Base-by-base conservation (phyloP, 2,797 vertebrate species). In the Anas flavirostris region DNA sequence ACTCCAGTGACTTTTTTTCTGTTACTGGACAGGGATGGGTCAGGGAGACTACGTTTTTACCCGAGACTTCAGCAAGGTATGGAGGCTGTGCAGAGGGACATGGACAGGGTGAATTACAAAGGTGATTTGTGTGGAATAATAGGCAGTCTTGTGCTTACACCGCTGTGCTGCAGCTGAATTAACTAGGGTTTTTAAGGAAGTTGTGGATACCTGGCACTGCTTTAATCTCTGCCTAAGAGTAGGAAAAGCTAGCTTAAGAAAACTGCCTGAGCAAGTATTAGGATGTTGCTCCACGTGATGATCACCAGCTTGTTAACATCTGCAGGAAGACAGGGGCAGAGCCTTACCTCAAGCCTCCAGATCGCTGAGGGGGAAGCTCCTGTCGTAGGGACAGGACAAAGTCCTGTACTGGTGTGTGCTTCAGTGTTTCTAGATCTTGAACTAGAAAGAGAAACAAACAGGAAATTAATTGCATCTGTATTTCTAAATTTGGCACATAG, bases 381-480 rank as follows among this genome's bases (percentile, higher is more conserved):
- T 78, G 19, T 19, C 23, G 4, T 22, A 26, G 48, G 44, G 77
- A 7, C 4, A 8, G 63, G 28, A 28, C 26, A 21, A 4, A 7
- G 26, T 28, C 52, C 19, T 16, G 25, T 6, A 23, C 11, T 39
- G 68, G 43, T 13, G 62, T 31, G 68, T 11, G 25, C 41, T 63
- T 3, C 2, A 0, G 13, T 35, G 50, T 14, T 68, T 23, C 53
- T 62, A 4, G 15, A 16, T 60, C 39, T 25, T 6, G 35, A 21
- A 68, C 78, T 75, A 4, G 53, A 18, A 52, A 37, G 25, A 55
- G 53, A 62, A 67, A 28, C 25, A 50, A 63, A 6, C 19, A 29
- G 79, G 66, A 67, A 29, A 28, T 16, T 3, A 56, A 48, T 46
- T 15, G 5, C 76, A 52, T 25, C 43, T 88, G 31, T 3, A 2